A percentile compares a stretch with the other conserved stretches of the same genome.
Conservation (phyloP, 2,888 invertebrate species). For the Sceliomorpha sp. region DNA sequence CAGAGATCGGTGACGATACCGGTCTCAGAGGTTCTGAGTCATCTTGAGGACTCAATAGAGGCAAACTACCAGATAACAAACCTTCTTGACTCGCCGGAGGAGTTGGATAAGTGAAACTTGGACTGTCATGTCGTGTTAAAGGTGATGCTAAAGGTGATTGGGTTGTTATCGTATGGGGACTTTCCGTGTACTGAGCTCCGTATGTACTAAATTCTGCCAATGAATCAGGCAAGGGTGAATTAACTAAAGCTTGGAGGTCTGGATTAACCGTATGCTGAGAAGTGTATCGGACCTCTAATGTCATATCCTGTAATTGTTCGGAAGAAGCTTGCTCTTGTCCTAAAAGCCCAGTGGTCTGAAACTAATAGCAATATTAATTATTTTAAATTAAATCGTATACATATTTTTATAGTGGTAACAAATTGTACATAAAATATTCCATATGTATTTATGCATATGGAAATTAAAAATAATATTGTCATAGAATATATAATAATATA, state of each 20-base stretch:
- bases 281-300: slow-evolving; percentile 80
- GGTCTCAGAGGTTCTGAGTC: slow-evolving; percentile 85
- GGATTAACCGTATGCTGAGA: slow-evolving; percentile 84
- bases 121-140: slow-evolving; percentile 84
- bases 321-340: slow-evolving; percentile 75
- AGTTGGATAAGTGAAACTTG: slow-evolving; percentile 90
- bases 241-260: slow-evolving; percentile 88
- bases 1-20: slow-evolving; percentile 90
- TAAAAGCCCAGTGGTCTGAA: slow-evolving; percentile 76
- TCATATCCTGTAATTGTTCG: slow-evolving; percentile 80
- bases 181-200: slow-evolving; percentile 80
- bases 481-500: too few species aligned
- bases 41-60: slow-evolving; percentile 78
- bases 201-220: slow-evolving; percentile 91
- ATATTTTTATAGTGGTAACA: slow-evolving; percentile 10
- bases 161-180: slow-evolving; percentile 81
- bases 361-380: slow-evolving; percentile 61
- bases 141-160: slow-evolving; percentile 86
- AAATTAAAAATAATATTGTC: too few species aligned
- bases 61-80: slow-evolving; percentile 83
- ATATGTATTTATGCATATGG: too few species aligned
- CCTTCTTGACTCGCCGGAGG: slow-evolving; percentile 94
- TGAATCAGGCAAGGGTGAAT: slow-evolving; percentile 89
- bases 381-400: slow-evolving; percentile 67
- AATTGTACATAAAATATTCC: too few species aligned